Conservation (phyloP, 2,113 vertebrate genomes). For the Mastomys natalensis region DNA sequence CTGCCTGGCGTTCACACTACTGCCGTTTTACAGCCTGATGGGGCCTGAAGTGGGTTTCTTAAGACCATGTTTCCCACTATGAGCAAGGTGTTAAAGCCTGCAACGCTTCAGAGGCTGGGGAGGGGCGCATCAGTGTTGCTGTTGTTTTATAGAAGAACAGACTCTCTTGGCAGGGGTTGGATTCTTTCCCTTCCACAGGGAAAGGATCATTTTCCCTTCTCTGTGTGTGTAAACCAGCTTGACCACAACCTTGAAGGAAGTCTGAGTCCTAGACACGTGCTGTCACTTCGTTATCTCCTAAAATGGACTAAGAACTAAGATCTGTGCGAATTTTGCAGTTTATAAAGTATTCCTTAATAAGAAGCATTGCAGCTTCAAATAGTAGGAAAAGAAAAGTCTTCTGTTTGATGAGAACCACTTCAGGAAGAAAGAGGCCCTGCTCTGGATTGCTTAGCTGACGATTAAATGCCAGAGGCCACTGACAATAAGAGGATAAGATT, state of each 20-base stretch:
- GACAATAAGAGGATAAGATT: background rate
- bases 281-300: background rate
- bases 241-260: background rate
- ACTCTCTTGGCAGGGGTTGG: fast-evolving
- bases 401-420: background rate
- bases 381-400: background rate
- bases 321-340: background rate
- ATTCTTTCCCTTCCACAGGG: background rate
- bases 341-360: background rate
- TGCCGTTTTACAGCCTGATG: constrained; percentile 48
- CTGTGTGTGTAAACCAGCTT: background rate
- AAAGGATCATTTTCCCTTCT: background rate
- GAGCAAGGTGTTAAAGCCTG: constrained; percentile 31
- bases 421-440: background rate
- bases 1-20: background rate
- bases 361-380: background rate
- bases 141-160: background rate
- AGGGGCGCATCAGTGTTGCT: background rate
- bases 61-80: constrained; percentile 56
- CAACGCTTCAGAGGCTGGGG: constrained; percentile 18
- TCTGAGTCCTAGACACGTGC: too few species aligned
- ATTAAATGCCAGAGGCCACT: background rate
- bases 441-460: constrained; percentile 1
- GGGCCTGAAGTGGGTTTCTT: background rate
- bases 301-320: background rate